Evolutionary conservation across 2,888 invertebrate genomes (phyloP).

Genomic region (Malthinus seriepunctatus): DNA sequence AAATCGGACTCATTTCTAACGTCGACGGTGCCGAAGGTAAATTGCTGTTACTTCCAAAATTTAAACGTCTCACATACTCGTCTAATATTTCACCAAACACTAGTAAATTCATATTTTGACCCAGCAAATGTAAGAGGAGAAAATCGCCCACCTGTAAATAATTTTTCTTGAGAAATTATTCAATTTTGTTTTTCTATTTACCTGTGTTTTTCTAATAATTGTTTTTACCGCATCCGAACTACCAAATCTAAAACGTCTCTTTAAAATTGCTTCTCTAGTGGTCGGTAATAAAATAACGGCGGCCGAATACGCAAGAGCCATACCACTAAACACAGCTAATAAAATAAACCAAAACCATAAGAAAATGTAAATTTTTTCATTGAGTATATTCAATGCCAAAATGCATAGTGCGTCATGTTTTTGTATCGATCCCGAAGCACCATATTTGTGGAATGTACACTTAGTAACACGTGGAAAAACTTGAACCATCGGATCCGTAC

Average conservation of each 20-base stretch:
- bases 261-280: constrained; percentile 79
- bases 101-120: constrained; percentile 84
- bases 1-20: constrained; percentile 83
- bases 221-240: constrained; percentile 74
- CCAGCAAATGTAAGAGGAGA: constrained; percentile 78
- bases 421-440: constrained; percentile 86
- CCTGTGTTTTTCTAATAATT: constrained; percentile 81
- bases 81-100: constrained; percentile 80
- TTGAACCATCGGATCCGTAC: constrained; percentile 85
- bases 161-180: neutral
- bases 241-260: constrained; percentile 77
- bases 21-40: constrained; percentile 85
- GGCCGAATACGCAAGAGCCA: constrained; percentile 80
- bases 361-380: constrained; percentile 93
- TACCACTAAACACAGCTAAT: constrained; percentile 72
- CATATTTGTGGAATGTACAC: constrained; percentile 89
- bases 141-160: constrained; percentile 81
- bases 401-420: constrained; percentile 85
- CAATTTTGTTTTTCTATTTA: constrained; percentile 45
- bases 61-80: constrained; percentile 72
- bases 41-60: constrained; percentile 70
- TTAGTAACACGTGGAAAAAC: constrained; percentile 82
- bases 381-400: constrained; percentile 86
- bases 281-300: constrained; percentile 79
- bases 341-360: constrained; percentile 92